Conservation (phyloP, 2,888 invertebrate species). For the Drosophila recens region DNA sequence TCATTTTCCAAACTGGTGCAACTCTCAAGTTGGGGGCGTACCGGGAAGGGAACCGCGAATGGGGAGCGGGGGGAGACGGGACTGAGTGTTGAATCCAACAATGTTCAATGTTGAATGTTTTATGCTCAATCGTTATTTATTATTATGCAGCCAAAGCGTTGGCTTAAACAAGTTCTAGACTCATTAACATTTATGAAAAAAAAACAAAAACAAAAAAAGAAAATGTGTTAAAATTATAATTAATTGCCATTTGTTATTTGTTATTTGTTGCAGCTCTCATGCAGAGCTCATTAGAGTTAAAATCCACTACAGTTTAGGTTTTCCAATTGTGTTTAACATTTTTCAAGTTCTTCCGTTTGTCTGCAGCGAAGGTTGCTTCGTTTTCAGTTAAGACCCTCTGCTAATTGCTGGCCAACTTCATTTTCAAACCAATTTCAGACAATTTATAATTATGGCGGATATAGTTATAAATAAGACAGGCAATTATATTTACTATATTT, state of each 20-base stretch:
- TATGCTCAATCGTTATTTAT: constrained; percentile 42
- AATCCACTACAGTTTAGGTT: constrained; percentile 13
- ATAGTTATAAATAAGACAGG: background rate
- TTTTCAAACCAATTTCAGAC: constrained; percentile 36
- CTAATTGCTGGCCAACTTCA: constrained; percentile 46
- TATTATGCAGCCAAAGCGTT: constrained; percentile 39
- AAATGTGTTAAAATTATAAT: constrained; percentile 59
- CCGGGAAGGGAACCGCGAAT: too few species aligned
- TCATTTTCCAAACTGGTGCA: constrained; percentile 43
- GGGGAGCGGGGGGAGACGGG: background rate
- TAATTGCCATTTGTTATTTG: constrained; percentile 59
- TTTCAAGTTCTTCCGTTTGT: constrained; percentile 62
- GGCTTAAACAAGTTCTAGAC: constrained; percentile 44
- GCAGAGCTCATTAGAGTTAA: constrained; percentile 32
- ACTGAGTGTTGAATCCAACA: background rate
- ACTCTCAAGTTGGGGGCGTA: constrained; percentile 40
- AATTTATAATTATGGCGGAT: constrained; percentile 48
- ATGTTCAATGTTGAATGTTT: constrained; percentile 27
- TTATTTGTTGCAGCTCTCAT: constrained; percentile 4
- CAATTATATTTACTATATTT: constrained; percentile 1
- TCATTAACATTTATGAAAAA: constrained; percentile 39
- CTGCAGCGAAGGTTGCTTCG: constrained; percentile 37
- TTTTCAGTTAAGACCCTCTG: constrained; percentile 34
- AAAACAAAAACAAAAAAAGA: background rate
- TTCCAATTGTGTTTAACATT: constrained; percentile 17